Percentiles rank a stretch among this genome's conserved stretches.
These are phyloP conservation scores for Falcunculus frontatus DNA, from an alignment of 2,113 vertebrate genomes.

Conservation along the genomic window DNA sequence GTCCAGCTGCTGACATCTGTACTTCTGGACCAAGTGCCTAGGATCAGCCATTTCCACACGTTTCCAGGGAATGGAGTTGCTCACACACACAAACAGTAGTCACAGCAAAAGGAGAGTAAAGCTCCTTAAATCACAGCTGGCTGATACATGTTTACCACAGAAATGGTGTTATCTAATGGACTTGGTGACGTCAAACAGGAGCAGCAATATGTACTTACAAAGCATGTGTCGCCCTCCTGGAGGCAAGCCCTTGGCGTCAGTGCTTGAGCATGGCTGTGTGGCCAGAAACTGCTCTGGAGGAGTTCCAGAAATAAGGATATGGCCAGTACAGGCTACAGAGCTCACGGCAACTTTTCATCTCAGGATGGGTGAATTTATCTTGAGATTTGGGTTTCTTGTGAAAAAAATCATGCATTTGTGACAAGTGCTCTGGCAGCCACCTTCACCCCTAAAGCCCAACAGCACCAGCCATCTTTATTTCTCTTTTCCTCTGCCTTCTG, in stretches of 20 bases:
- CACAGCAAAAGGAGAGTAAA: slow-evolving; percentile 28
- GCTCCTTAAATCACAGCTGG: slow-evolving; percentile 25
- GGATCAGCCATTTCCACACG: neutral
- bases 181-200: neutral
- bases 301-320: neutral
- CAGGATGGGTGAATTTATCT: neutral
- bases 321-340: neutral
- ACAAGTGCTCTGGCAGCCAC: neutral
- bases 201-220: neutral
- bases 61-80: neutral
- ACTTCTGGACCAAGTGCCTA: neutral
- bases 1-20: neutral
- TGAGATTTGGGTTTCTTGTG: neutral
- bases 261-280: neutral
- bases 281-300: neutral
- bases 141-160: neutral
- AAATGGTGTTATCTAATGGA: slow-evolving; percentile 36
- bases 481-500: neutral
- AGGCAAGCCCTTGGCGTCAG: neutral
- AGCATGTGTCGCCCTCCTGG: neutral
- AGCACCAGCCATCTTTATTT: neutral
- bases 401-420: neutral
- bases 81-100: neutral
- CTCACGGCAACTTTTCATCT: neutral
- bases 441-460: neutral